A percentile compares a stretch with the other conserved stretches of the same genome.
phyloP scores from a whole-genome alignment of 2,888 invertebrate species.

The Eledona agricola region DNA sequence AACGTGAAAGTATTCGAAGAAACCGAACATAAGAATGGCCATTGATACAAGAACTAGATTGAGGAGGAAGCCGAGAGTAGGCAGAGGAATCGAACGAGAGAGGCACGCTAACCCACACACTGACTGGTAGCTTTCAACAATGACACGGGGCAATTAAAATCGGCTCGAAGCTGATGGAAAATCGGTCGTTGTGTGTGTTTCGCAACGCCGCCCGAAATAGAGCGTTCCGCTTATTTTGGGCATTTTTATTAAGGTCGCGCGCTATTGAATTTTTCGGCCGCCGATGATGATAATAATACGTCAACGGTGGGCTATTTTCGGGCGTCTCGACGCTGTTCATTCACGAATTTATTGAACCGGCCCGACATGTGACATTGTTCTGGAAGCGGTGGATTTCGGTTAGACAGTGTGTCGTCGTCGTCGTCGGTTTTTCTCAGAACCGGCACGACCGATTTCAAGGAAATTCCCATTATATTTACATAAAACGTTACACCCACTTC shows the following conservation, averaged over 20 bases:
- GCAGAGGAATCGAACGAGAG: constrained; percentile 5
- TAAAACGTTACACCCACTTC: constrained; percentile 38
- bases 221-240: constrained; percentile 17
- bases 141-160: constrained; percentile 15
- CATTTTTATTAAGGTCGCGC: constrained; percentile 31
- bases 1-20: constrained; percentile 31
- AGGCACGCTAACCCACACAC: constrained; percentile 4
- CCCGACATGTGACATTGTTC: constrained; percentile 20
- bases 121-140: constrained; percentile 10
- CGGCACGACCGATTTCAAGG: constrained; percentile 35
- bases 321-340: constrained; percentile 19
- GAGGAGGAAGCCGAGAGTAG: constrained; percentile 29
- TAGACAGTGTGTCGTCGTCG: constrained; percentile 32
- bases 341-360: constrained; percentile 18
- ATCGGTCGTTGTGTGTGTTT: constrained; percentile 13
- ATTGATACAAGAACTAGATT: constrained; percentile 28
- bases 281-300: constrained; percentile 17
- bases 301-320: constrained; percentile 12
- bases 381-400: constrained; percentile 4
- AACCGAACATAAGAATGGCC: constrained; percentile 27
- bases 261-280: constrained; percentile 22
- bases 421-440: constrained; percentile 29
- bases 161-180: constrained; percentile 1
- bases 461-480: constrained; percentile 37
- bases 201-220: constrained; percentile 12